These are phyloP conservation scores for Glossophaga mutica DNA, from an alignment of 2,797 vertebrate species.

Conservation along the genomic window DNA sequence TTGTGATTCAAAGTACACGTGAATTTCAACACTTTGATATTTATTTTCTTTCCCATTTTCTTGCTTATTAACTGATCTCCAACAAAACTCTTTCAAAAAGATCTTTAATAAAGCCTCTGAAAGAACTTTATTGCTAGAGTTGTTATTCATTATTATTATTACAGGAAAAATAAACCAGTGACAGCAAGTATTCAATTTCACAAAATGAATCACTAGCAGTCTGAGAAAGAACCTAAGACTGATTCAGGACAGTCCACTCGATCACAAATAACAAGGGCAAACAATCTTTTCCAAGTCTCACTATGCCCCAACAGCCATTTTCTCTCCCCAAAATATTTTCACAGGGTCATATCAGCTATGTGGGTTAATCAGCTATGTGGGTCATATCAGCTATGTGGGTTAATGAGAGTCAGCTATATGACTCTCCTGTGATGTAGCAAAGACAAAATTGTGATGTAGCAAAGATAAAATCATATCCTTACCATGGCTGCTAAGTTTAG, in stretches of 20 bases:
- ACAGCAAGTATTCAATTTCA: constrained; percentile 25
- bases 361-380: not conserved
- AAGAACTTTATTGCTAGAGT: not conserved
- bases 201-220: not conserved
- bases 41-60: not conserved
- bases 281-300: constrained; percentile 23
- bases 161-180: not conserved
- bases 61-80: constrained; percentile 20
- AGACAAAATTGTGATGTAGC: not conserved
- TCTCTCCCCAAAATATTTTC: not conserved
- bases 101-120: not conserved
- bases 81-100: constrained; percentile 17
- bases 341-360: not conserved
- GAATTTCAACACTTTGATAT: constrained; percentile 19
- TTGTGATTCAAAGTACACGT: not conserved
- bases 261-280: constrained; percentile 27
- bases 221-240: not conserved
- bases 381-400: too few species aligned
- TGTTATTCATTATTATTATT: constrained; percentile 19
- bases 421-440: not conserved
- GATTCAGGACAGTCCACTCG: not conserved
- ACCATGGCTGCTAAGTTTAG: constrained; percentile 3
- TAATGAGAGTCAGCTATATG: too few species aligned
- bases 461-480: not conserved
- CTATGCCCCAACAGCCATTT: not conserved